These are phyloP conservation scores for Amiota communis DNA, from an alignment of 2,888 invertebrate species.

Conservation along the genomic window DNA sequence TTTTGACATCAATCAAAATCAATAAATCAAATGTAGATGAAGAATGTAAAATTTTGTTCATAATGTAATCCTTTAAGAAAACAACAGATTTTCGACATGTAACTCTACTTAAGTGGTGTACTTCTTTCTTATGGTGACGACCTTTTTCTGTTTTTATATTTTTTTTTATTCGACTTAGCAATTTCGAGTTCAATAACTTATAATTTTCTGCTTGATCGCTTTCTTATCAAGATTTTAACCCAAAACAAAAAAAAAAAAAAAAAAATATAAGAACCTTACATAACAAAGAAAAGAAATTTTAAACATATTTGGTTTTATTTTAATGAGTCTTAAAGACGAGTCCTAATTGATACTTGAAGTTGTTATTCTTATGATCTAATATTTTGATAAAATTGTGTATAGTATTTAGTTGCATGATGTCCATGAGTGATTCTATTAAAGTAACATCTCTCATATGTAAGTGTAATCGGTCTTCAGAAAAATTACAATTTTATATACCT, in stretches of 20 bases:
- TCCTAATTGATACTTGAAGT: no score
- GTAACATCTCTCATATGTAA: no score
- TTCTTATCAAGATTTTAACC: conserved; percentile 13
- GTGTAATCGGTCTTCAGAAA: no score
- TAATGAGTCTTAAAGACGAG: no score
- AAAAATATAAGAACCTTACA: background rate
- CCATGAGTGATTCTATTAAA: no score
- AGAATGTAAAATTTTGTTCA: conserved; percentile 13
- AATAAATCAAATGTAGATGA: conserved; percentile 14
- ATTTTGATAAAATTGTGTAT: no score
- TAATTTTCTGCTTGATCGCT: conserved; percentile 22
- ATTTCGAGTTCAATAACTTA: conserved; percentile 23
- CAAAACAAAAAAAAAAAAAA: background rate
- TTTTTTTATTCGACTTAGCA: background rate
- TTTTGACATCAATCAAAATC: conserved; percentile 24
- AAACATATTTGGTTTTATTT: no score
- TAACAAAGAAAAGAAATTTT: no score
- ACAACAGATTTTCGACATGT: conserved; percentile 43
- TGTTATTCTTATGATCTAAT: no score
- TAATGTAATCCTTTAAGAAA: conserved; percentile 60
- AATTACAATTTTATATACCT: no score
- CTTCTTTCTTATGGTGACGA: background rate
- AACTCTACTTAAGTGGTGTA: conserved; percentile 4
- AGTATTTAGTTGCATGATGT: no score
- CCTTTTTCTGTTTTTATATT: background rate